phyloP scores from a whole-genome alignment of 2,888 invertebrate species.

The Petrolisthes manimaculis region DNA sequence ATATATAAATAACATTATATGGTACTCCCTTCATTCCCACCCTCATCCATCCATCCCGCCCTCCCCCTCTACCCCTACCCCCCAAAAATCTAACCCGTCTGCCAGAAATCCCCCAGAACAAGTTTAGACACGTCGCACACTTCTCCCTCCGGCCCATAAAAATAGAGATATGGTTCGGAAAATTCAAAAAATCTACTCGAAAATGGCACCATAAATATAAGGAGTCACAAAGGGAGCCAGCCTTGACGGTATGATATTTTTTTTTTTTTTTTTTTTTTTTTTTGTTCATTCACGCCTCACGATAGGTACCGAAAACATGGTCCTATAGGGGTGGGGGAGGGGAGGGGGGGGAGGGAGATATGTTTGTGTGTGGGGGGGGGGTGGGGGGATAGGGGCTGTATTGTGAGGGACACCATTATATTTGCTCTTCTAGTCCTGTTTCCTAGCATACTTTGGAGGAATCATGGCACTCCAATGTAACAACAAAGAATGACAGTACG shows the following conservation, averaged over 20 bases:
- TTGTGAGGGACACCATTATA: neutral
- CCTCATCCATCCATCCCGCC: slow-evolving; percentile 22
- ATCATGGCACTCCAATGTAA: no score
- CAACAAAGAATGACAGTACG: no score
- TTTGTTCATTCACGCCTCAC: neutral
- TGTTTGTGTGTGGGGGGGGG: slow-evolving; percentile 10
- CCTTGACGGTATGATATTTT: slow-evolving; percentile 42
- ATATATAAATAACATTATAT: slow-evolving; percentile 54
- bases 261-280: slow-evolving; percentile 36
- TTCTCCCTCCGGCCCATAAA: slow-evolving; percentile 39
- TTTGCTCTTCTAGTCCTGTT: no score
- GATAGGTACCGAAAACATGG: slow-evolving; percentile 48
- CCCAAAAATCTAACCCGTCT: no score
- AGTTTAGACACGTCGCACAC: slow-evolving; percentile 42
- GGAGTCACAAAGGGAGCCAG: slow-evolving; percentile 40
- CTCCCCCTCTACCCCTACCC: no score
- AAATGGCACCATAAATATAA: slow-evolving; percentile 61
- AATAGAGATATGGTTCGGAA: slow-evolving; percentile 62
- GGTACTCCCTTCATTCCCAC: slow-evolving; percentile 9
- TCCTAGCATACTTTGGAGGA: no score
- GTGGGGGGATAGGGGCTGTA: neutral
- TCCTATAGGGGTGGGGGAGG: neutral
- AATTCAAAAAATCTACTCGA: slow-evolving; percentile 63
- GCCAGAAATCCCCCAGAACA: slow-evolving; percentile 39
- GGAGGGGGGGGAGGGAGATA: neutral